These are phyloP conservation scores for Gerris lacustris DNA, from an alignment of 2,888 invertebrate species.

Conservation along the genomic window DNA sequence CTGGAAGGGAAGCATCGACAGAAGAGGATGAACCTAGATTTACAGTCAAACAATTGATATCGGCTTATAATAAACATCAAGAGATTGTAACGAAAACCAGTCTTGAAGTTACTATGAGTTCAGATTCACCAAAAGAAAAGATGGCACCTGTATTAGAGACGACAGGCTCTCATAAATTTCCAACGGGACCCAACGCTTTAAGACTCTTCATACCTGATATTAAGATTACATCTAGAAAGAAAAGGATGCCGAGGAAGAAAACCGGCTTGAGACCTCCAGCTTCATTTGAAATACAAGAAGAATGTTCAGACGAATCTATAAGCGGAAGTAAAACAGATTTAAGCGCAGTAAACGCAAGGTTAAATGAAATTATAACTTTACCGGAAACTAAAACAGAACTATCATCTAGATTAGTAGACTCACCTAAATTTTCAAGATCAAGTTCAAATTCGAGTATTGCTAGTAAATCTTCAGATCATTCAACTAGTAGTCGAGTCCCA, in stretches of 20 bases:
- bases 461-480: neutral
- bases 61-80: conserved; percentile 41
- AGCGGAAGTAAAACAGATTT: neutral
- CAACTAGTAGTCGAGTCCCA: neutral
- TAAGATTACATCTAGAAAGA: conserved; percentile 31
- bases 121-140: conserved; percentile 21
- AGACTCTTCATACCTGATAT: conserved; percentile 41
- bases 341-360: neutral
- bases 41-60: conserved; percentile 40
- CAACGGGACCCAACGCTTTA: conserved; percentile 40
- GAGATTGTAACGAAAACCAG: conserved; percentile 40
- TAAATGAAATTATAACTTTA: neutral
- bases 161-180: conserved; percentile 33
- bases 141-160: conserved; percentile 14
- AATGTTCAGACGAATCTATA: conserved; percentile 8
- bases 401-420: neutral
- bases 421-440: neutral
- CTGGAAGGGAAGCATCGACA: conserved; percentile 22
- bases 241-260: conserved; percentile 26
- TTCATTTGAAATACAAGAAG: conserved; percentile 6
- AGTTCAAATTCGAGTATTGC: neutral
- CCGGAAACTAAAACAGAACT: neutral
- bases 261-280: conserved; percentile 21
- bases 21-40: conserved; percentile 40
- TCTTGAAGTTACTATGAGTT: conserved; percentile 39